phyloP scores from a whole-genome alignment of 2,113 vertebrate species.

The Orientallactaga bullata region DNA sequence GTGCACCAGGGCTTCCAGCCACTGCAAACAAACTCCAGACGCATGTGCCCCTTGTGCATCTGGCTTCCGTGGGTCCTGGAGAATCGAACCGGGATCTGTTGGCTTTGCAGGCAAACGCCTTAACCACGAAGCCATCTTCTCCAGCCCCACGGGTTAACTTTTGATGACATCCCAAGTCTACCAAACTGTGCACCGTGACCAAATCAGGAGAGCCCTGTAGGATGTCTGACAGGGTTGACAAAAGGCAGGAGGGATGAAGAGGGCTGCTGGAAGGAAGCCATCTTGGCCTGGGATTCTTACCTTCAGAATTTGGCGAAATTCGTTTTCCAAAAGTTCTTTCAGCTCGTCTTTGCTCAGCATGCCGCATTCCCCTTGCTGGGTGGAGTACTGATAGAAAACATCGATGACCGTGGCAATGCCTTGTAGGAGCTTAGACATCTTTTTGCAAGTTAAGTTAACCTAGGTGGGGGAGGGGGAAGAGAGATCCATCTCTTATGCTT shows the following conservation, averaged over 20 bases:
- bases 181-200: slow-evolving; percentile 7
- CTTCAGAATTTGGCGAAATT: slow-evolving; percentile 80
- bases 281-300: slow-evolving; percentile 59
- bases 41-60: too few species aligned
- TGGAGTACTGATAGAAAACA: slow-evolving; percentile 78
- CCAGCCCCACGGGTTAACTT: not conserved
- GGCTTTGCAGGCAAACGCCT: too few species aligned
- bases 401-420: slow-evolving; percentile 80
- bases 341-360: slow-evolving; percentile 76
- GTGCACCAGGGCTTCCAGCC: too few species aligned
- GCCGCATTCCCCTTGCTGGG: slow-evolving; percentile 57
- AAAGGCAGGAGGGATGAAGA: not conserved
- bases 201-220: not conserved
- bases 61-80: too few species aligned
- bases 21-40: too few species aligned
- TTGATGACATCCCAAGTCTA: slow-evolving; percentile 35
- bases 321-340: slow-evolving; percentile 82
- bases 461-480: not conserved
- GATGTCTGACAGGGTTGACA: not conserved
- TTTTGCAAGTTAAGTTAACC: slow-evolving; percentile 77
- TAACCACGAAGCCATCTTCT: too few species aligned
- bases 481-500: not conserved
- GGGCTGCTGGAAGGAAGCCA: not conserved
- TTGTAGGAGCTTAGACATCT: slow-evolving; percentile 85
- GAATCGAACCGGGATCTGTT: too few species aligned